phyloP scores from a whole-genome alignment of 2,888 invertebrate genomes.

The Megamerina dolium region DNA sequence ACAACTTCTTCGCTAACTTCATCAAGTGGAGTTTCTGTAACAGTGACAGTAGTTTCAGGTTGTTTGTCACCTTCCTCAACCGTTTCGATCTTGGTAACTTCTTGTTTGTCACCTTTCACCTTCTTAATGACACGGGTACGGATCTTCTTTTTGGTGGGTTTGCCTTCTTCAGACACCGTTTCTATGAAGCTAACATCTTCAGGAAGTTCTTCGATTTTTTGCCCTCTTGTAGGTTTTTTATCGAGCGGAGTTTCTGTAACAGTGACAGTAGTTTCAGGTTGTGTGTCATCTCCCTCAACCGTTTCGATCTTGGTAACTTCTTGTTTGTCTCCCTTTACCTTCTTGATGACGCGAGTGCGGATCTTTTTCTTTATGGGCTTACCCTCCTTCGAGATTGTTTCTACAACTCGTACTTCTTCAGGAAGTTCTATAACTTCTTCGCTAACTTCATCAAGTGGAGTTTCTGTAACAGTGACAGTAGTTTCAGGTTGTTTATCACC shows the following conservation, averaged over 20 bases:
- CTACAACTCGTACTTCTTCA: slow-evolving; percentile 15
- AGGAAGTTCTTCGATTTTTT: slow-evolving; percentile 19
- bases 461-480: slow-evolving; percentile 30
- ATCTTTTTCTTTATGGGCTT: slow-evolving; percentile 16
- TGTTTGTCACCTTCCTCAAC: slow-evolving; percentile 26
- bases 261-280: slow-evolving; percentile 22
- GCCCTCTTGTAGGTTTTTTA: slow-evolving; percentile 11
- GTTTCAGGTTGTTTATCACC: slow-evolving; percentile 41
- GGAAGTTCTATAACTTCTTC: slow-evolving; percentile 16
- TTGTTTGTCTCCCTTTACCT: slow-evolving; percentile 17
- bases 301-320: slow-evolving; percentile 20
- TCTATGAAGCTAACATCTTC: slow-evolving; percentile 23
- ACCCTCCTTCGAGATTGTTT: slow-evolving; percentile 16
- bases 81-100: slow-evolving; percentile 28
- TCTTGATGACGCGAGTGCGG: slow-evolving; percentile 16
- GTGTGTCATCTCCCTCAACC: slow-evolving; percentile 21
- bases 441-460: slow-evolving; percentile 21
- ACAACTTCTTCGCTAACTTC: slow-evolving; percentile 14
- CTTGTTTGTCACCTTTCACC: slow-evolving; percentile 26
- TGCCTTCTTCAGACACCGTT: slow-evolving; percentile 25
- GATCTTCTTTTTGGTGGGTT: slow-evolving; percentile 25
- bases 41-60: slow-evolving; percentile 22
- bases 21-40: slow-evolving; percentile 21
- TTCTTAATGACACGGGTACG: slow-evolving; percentile 28
- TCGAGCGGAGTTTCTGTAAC: slow-evolving; percentile 21